Evolutionary conservation across 2,888 invertebrate species (phyloP).

Genomic region (Aradus depressus): DNA sequence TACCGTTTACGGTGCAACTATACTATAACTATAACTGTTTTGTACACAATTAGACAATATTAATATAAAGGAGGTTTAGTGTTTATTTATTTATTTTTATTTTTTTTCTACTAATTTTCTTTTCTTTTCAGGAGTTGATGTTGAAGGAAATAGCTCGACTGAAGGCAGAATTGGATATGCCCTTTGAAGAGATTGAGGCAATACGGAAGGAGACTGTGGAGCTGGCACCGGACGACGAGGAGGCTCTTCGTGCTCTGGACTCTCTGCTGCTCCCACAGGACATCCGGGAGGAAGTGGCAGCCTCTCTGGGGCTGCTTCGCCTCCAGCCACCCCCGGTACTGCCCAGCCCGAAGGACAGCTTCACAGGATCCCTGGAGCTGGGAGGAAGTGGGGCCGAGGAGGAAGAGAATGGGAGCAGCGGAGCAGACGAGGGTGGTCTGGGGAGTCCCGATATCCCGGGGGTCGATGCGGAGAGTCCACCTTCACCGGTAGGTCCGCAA

Average conservation of each 20-base stretch:
- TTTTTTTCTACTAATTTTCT: neutral
- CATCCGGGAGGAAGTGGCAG: conserved; percentile 19
- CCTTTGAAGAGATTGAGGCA: conserved; percentile 4
- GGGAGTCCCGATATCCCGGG: too few relatives aligned
- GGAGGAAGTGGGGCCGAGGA: too few relatives aligned
- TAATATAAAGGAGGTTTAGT: neutral
- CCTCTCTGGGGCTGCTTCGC: neutral
- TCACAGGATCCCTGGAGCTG: conserved; percentile 9
- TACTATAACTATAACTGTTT: too few relatives aligned
- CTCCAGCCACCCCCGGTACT: neutral
- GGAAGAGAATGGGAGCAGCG: too few relatives aligned
- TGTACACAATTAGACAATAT: neutral
- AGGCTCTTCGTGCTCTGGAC: conserved; percentile 21
- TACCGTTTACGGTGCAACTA: too few relatives aligned
- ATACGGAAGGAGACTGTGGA: neutral
- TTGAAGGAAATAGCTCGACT: conserved; percentile 19
- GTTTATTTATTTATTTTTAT: neutral
- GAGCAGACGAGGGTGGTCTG: too few relatives aligned
- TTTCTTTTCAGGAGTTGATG: conserved; percentile 19
- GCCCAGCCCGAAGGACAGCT: conserved; percentile 13
- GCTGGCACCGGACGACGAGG: conserved; percentile 15
- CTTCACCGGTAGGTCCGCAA: too few relatives aligned
- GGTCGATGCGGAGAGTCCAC: too few relatives aligned
- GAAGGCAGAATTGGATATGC: conserved; percentile 22
- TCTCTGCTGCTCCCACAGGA: conserved; percentile 15